Evolutionary conservation across 1,140 invertebrate genomes (phyloP).

Genomic region (Potamilus streckersoni): DNA sequence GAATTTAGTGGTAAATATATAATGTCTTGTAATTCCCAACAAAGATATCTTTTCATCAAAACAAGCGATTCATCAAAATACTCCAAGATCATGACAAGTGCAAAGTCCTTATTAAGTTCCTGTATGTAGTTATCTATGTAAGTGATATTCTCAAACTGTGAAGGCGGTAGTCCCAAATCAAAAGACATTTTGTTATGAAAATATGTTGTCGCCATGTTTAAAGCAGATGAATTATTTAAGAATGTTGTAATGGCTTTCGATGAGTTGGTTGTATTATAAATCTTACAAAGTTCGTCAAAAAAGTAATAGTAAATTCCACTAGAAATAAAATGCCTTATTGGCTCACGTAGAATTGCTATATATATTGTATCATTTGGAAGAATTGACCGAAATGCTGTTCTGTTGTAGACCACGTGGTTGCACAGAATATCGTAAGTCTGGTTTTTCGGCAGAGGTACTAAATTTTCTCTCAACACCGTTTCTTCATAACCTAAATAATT

Average conservation of each 20-base stretch:
- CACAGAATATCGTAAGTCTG: constrained; percentile 41
- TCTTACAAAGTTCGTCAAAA: constrained; percentile 10
- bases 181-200: constrained; percentile 50
- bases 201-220: constrained; percentile 20
- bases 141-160: constrained; percentile 28
- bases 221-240: constrained; percentile 16
- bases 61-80: constrained; percentile 59
- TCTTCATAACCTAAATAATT: constrained; percentile 38
- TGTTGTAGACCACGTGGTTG: constrained; percentile 49
- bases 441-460: constrained; percentile 30
- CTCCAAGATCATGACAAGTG: constrained; percentile 56
- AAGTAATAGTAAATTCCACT: constrained; percentile 47
- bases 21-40: constrained; percentile 59
- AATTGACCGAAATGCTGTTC: constrained; percentile 32
- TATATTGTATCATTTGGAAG: constrained; percentile 50
- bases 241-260: constrained; percentile 11
- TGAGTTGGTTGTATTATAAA: background rate
- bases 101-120: constrained; percentile 48
- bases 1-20: constrained; percentile 54
- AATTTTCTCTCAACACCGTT: constrained; percentile 14
- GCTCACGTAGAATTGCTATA: constrained; percentile 52
- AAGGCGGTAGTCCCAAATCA: constrained; percentile 47
- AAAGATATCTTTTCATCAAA: constrained; percentile 48
- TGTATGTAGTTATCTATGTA: constrained; percentile 39
- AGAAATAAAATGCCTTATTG: constrained; percentile 51